Evolutionary conservation across 2,797 vertebrate species (phyloP).

Genomic region (Aythya fuligula): DNA sequence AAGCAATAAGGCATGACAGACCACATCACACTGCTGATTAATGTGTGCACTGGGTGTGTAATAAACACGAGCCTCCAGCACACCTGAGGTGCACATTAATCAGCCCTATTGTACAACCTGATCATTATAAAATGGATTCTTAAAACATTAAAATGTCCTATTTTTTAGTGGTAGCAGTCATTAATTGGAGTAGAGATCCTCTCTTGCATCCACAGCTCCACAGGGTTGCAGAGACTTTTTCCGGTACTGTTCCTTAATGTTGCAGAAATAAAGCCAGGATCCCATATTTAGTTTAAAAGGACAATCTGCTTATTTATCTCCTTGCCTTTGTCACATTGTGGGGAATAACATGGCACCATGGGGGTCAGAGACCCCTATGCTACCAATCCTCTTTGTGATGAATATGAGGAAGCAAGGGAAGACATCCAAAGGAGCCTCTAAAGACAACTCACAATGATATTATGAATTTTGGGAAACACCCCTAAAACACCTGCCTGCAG

Average conservation of each 20-base stretch:
- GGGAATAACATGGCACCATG: neutral
- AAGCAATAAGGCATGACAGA: neutral
- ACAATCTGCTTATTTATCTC: neutral
- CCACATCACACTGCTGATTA: neutral
- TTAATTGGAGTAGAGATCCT: slow-evolving; percentile 21
- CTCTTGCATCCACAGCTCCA: neutral
- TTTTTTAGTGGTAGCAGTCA: neutral
- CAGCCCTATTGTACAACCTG: neutral
- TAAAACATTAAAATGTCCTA: slow-evolving; percentile 52
- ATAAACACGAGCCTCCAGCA: slow-evolving; percentile 35
- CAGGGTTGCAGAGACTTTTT: neutral
- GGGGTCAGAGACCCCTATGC: neutral
- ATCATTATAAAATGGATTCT: slow-evolving; percentile 30
- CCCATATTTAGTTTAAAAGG: neutral
- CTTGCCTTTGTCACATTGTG: neutral
- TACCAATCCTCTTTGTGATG: neutral
- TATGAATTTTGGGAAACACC: neutral
- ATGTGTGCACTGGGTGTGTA: neutral
- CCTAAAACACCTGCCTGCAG: neutral
- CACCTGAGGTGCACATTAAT: slow-evolving; percentile 37
- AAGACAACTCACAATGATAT: neutral
- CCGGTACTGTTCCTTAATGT: neutral
- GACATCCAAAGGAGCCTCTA: neutral
- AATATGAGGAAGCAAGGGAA: neutral
- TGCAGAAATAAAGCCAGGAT: neutral